Conservation (phyloP, 2,888 invertebrate genomes). For the Mimachlamys varia region DNA sequence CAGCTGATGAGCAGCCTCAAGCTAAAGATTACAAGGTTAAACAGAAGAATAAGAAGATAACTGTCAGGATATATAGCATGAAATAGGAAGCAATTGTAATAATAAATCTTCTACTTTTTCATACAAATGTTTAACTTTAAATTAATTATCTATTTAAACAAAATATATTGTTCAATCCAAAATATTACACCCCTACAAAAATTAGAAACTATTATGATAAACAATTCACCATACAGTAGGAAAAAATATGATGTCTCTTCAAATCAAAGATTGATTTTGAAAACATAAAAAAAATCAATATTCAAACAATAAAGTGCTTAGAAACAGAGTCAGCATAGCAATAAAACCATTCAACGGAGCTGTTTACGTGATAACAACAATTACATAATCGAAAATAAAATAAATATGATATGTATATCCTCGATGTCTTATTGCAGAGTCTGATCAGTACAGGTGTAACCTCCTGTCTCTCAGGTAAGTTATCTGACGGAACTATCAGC, state of each 20-base stretch:
- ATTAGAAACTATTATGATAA: too few species aligned
- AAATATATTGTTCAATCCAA: neutral
- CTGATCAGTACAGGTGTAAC: constrained; percentile 14
- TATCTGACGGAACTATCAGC: constrained; percentile 3
- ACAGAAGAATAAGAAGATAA: neutral
- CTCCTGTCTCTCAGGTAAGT: neutral
- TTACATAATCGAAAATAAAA: neutral
- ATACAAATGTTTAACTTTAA: too few species aligned
- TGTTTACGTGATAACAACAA: too few species aligned
- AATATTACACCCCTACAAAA: neutral
- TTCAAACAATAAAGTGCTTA: neutral
- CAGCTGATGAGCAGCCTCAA: neutral
- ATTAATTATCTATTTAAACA: too few species aligned
- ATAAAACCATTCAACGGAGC: neutral
- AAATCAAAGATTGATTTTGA: too few species aligned
- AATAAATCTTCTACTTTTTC: neutral
- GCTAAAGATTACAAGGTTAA: neutral
- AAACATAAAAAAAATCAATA: too few species aligned
- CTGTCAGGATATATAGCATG: neutral
- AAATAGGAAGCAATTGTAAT: neutral
- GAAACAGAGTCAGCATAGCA: neutral
- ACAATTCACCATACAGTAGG: too few species aligned
- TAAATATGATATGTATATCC: neutral
- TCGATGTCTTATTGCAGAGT: neutral
- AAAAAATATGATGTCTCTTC: too few species aligned